Percentiles rank a stretch among this genome's conserved stretches.
These are phyloP conservation scores for Neostethus bicornis DNA, from an alignment of 2,797 vertebrate genomes.

Conservation along the genomic window DNA sequence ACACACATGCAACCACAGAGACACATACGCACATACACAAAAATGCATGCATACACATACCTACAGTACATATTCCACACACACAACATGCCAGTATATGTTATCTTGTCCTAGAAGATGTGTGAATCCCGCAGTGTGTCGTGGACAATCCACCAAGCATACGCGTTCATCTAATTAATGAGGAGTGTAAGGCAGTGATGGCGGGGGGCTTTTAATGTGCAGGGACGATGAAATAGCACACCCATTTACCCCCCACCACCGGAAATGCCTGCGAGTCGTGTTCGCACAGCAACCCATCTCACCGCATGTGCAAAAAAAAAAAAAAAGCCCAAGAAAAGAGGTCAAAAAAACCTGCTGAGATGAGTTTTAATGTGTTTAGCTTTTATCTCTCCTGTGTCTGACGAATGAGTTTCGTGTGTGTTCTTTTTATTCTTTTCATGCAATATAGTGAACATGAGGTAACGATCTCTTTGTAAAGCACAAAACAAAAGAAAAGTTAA, in stretches of 20 bases:
- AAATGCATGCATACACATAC: slow-evolving; percentile 9
- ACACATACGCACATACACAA: too few relatives aligned
- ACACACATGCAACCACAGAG: too few relatives aligned
- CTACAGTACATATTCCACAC: too few relatives aligned
- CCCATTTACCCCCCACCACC: slow-evolving; percentile 67
- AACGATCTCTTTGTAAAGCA: background rate
- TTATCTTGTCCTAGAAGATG: slow-evolving; percentile 41
- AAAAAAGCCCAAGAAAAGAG: slow-evolving; percentile 47
- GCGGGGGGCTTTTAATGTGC: slow-evolving; percentile 18
- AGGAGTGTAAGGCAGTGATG: slow-evolving; percentile 51
- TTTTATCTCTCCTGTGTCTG: slow-evolving; percentile 26
- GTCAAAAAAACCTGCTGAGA: slow-evolving; percentile 51
- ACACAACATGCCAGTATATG: slow-evolving; percentile 5
- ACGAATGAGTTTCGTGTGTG: slow-evolving; percentile 17
- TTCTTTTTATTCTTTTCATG: background rate
- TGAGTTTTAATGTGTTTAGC: slow-evolving; percentile 46
- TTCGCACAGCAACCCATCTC: slow-evolving; percentile 51
- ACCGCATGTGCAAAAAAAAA: slow-evolving; percentile 29
- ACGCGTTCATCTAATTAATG: slow-evolving; percentile 65
- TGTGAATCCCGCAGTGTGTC: slow-evolving; percentile 29
- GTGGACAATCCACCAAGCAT: slow-evolving; percentile 27
- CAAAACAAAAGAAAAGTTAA: slow-evolving; percentile 3
- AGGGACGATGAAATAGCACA: slow-evolving; percentile 59
- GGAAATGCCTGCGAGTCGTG: slow-evolving; percentile 57
- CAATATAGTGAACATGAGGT: background rate